A percentile compares a stretch with the other conserved stretches of the same genome.
Conservation (phyloP, 2,113 vertebrate genomes). For the Furnarius figulus region DNA sequence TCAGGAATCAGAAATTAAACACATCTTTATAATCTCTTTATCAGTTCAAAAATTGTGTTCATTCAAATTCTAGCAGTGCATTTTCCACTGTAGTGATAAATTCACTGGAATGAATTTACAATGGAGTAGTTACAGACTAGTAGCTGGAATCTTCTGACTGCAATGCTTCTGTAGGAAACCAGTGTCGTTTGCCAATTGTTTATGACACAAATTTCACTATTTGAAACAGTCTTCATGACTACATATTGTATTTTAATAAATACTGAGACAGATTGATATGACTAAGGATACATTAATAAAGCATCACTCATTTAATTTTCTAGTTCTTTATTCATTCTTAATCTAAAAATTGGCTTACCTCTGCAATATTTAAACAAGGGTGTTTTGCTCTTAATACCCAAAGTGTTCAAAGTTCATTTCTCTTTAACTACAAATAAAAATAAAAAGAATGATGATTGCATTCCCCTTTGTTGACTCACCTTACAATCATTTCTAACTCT, state of each 20-base stretch:
- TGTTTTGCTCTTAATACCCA: background rate
- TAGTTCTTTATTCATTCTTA: background rate
- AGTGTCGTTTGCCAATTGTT: background rate
- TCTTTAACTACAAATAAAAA: background rate
- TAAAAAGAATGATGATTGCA: background rate
- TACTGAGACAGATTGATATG: background rate
- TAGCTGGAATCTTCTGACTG: background rate
- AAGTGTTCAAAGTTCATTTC: background rate
- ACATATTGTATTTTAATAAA: slow-evolving; percentile 36
- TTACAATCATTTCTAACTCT: background rate
- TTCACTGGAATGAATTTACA: too few relatives aligned
- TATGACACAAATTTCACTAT: background rate
- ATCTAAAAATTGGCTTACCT: background rate
- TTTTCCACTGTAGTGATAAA: background rate
- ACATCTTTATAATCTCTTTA: background rate
- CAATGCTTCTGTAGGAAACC: background rate
- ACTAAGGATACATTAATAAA: background rate
- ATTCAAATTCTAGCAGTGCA: background rate
- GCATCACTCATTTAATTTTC: background rate
- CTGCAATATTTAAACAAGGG: background rate
- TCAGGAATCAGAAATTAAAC: background rate
- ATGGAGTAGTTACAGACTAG: background rate
- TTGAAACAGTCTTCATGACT: background rate
- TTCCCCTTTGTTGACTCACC: background rate
- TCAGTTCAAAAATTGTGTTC: background rate